Conservation (phyloP, 2,797 vertebrate species). For the Pteronotus mesoamericanus region DNA sequence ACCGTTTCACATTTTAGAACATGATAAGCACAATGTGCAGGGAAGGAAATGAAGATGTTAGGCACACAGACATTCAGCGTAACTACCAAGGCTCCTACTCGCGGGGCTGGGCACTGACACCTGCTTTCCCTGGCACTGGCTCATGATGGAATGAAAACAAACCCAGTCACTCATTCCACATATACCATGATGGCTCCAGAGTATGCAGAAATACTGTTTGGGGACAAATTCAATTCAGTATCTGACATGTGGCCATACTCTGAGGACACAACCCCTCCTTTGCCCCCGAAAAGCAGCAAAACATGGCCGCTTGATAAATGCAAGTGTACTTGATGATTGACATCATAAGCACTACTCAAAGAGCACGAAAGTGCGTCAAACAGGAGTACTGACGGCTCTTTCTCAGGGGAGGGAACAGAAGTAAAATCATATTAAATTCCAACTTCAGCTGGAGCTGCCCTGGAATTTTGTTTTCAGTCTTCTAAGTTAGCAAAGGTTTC, state of each 20-base stretch:
- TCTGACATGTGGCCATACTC: background rate
- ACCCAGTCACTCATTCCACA: conserved; percentile 53
- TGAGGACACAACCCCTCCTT: background rate
- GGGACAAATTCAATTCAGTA: conserved; percentile 13
- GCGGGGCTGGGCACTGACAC: conserved; percentile 24
- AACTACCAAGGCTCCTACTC: conserved; percentile 52
- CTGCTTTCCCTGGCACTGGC: conserved; percentile 65
- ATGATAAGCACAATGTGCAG: conserved; percentile 48
- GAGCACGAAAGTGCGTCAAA: background rate
- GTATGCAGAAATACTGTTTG: conserved; percentile 31
- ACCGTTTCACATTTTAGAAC: conserved; percentile 51
- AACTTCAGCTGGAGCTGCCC: conserved; percentile 39
- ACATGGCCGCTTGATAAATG: background rate
- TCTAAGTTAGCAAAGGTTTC: conserved; percentile 30
- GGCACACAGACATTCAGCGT: conserved; percentile 67
- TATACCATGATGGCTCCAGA: conserved; percentile 16
- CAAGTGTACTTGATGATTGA: conserved; percentile 2
- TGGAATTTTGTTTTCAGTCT: conserved; percentile 61
- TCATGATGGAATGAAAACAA: conserved; percentile 54
- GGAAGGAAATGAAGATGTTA: conserved; percentile 72
- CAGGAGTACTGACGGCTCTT: conserved; percentile 46
- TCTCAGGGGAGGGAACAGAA: background rate
- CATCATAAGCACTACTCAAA: background rate
- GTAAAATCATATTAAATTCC: conserved; percentile 17
- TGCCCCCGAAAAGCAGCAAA: background rate